Conservation (phyloP, 2,113 vertebrate species). For the Okapia johnstoni region DNA sequence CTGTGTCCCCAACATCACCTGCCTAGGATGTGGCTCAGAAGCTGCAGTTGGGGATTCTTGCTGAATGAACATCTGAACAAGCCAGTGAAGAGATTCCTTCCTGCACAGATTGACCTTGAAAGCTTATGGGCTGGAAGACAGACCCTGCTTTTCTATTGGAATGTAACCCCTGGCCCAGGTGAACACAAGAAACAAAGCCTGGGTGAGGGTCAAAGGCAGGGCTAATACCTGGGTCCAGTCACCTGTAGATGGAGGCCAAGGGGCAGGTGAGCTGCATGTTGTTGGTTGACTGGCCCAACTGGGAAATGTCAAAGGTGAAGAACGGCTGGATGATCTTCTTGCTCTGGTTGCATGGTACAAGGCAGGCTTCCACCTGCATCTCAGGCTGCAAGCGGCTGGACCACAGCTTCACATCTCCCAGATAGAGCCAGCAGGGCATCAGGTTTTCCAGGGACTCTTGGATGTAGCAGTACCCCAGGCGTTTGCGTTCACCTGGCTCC, state of each 20-base stretch:
- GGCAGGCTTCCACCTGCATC: constrained; percentile 65
- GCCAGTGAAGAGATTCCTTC: not conserved
- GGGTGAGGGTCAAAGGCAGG: not conserved
- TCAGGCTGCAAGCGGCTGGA: constrained; percentile 19
- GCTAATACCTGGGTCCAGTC: not conserved
- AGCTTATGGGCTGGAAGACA: not conserved
- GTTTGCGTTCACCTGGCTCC: constrained; percentile 41
- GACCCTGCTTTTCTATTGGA: not conserved
- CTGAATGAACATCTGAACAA: not conserved
- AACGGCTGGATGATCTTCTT: not conserved
- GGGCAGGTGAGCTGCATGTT: constrained; percentile 61
- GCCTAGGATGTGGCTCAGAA: not conserved
- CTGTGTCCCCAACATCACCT: not conserved
- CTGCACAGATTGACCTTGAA: not conserved
- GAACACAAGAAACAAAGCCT: not conserved
- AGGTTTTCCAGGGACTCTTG: not conserved
- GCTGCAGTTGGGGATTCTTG: not conserved
- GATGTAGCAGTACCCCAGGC: constrained; percentile 68
- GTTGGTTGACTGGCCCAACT: not conserved
- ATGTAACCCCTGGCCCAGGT: not conserved
- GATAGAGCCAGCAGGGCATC: constrained; percentile 59
- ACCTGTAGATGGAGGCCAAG: constrained; percentile 72
- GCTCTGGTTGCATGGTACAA: not conserved
- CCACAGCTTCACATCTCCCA: not conserved
- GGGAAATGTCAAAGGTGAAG: constrained; percentile 27